A percentile compares a stretch with the other conserved stretches of the same genome.
Evolutionary conservation across 2,113 vertebrate genomes (phyloP).

Genomic region (Atrichornis clamosus): DNA sequence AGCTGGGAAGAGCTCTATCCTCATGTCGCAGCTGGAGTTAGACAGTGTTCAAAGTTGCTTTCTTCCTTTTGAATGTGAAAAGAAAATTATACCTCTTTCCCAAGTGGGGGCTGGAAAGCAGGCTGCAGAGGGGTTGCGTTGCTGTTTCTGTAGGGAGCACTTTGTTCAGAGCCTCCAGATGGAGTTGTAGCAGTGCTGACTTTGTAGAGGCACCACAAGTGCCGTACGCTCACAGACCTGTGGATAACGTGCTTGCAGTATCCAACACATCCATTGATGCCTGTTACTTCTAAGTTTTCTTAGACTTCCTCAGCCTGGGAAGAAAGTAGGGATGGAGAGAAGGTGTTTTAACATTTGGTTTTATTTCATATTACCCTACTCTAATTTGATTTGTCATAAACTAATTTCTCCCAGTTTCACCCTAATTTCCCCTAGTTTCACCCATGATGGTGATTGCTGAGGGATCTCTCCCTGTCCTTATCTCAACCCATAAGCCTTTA

Average conservation of each 20-base stretch:
- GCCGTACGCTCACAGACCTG: neutral
- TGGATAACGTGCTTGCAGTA: neutral
- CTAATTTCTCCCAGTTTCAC: neutral
- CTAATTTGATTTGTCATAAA: neutral
- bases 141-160: neutral
- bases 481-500: fast-evolving
- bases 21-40: neutral
- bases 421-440: neutral
- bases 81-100: neutral
- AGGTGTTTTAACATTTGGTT: neutral
- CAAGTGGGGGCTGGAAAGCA: neutral
- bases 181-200: neutral
- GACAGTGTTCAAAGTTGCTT: neutral
- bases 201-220: neutral
- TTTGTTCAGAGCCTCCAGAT: neutral
- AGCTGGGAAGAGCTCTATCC: neutral
- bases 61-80: neutral
- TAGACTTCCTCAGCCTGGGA: neutral
- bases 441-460: neutral
- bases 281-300: neutral
- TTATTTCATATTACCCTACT: neutral
- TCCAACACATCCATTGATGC: neutral
- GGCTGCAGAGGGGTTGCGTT: neutral
- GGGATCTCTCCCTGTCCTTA: neutral
- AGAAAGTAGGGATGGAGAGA: neutral